Evolutionary conservation across 2,797 vertebrate species (phyloP).

Genomic region (Hydrocynus forskahlii): DNA sequence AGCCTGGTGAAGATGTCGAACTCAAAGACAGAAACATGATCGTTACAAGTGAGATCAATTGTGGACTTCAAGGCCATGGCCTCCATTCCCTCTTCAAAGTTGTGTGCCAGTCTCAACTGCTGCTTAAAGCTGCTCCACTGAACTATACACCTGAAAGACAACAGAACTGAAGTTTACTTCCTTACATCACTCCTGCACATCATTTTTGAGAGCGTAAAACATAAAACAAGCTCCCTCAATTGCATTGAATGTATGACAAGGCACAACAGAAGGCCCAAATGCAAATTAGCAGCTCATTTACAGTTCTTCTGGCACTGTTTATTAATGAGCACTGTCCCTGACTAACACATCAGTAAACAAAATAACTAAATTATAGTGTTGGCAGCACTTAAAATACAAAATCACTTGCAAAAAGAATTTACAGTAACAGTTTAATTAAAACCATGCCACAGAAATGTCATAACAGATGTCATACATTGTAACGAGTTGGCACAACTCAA

Average conservation of each 20-base stretch:
- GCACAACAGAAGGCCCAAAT: not conserved
- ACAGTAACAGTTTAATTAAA: too few relatives aligned
- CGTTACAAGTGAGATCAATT: constrained; percentile 86
- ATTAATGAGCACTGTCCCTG: not conserved
- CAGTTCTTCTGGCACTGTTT: not conserved
- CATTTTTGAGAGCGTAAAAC: not conserved
- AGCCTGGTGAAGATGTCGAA: constrained; percentile 91
- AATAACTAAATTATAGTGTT: not conserved
- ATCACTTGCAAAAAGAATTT: too few relatives aligned
- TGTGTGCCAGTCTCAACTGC: constrained; percentile 74
- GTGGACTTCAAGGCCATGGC: constrained; percentile 86
- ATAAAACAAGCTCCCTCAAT: not conserved
- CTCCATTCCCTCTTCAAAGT: constrained; percentile 80
- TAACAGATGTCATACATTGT: too few relatives aligned
- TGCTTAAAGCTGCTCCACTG: constrained; percentile 81
- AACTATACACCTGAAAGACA: constrained; percentile 79
- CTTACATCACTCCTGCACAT: not conserved
- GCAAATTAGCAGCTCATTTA: not conserved
- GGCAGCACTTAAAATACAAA: not conserved
- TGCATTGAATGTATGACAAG: not conserved
- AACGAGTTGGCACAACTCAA: too few relatives aligned
- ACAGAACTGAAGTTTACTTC: not conserved
- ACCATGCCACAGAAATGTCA: too few relatives aligned
- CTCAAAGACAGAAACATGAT: constrained; percentile 87
- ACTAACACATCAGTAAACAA: not conserved